Percentiles rank a stretch among this genome's conserved stretches.
phyloP scores from a whole-genome alignment of 2,797 vertebrate genomes.

The Bovichtus variegatus region DNA sequence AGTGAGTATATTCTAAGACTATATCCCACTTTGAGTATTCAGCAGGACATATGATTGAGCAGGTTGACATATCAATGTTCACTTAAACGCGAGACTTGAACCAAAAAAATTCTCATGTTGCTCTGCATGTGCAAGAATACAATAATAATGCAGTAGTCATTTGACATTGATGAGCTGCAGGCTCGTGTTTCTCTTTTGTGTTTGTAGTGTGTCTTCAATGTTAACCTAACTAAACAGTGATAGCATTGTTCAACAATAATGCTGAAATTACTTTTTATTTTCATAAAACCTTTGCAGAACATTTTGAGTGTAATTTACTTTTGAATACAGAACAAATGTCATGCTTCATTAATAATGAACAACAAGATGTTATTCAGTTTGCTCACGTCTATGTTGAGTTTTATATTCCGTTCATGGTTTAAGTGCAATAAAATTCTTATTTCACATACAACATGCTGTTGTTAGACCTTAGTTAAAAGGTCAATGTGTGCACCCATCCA shows the following conservation, averaged over 20 bases:
- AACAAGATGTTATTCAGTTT: not conserved
- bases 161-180: not conserved
- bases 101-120: not conserved
- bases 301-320: not conserved
- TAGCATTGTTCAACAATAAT: not conserved
- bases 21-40: not conserved
- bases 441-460: not conserved
- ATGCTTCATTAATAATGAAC: not conserved
- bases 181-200: not conserved
- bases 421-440: not conserved
- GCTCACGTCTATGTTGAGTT: not conserved
- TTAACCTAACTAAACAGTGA: not conserved
- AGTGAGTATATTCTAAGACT: not conserved
- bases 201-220: not conserved
- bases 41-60: not conserved
- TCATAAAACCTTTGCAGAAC: not conserved
- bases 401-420: not conserved
- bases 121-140: not conserved
- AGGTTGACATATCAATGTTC: not conserved
- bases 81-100: not conserved
- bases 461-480: not conserved
- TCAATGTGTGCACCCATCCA: conserved; percentile 7
- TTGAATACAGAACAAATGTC: not conserved
- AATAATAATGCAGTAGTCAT: not conserved
- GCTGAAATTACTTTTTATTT: not conserved